Conservation (phyloP, 2,888 invertebrate genomes). For the Nemoura dubitans region DNA sequence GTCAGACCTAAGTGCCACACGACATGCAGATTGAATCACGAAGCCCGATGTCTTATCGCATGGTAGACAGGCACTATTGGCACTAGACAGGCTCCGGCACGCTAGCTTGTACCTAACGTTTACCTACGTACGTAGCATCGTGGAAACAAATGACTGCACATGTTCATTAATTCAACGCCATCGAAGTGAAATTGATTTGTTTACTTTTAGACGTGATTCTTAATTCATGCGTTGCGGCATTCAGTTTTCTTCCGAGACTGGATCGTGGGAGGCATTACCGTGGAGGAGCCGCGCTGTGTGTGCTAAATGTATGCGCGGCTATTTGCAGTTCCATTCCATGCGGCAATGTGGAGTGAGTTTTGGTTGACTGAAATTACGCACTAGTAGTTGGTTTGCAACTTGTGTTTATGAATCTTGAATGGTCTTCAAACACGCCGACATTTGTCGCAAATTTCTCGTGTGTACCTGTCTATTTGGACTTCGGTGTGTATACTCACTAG, state of each 20-base stretch:
- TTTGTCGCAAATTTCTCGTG: not conserved
- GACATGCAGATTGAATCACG: conserved; percentile 7
- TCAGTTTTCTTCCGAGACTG: too few relatives aligned
- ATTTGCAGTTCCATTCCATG: too few relatives aligned
- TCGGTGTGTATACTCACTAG: too few relatives aligned
- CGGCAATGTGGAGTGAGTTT: too few relatives aligned
- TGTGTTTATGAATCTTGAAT: too few relatives aligned
- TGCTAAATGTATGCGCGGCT: too few relatives aligned
- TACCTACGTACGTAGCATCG: not conserved
- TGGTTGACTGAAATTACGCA: too few relatives aligned
- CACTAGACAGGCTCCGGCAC: not conserved
- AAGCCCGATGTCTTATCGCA: not conserved
- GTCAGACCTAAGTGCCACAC: not conserved
- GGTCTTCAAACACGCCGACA: not conserved
- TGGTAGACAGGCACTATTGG: not conserved
- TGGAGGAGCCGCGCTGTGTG: too few relatives aligned
- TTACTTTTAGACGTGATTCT: not conserved
- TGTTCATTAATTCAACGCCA: not conserved
- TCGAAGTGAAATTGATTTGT: not conserved
- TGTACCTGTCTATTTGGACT: too few relatives aligned
- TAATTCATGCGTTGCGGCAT: not conserved
- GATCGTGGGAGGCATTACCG: too few relatives aligned
- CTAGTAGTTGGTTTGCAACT: too few relatives aligned
- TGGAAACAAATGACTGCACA: not conserved
- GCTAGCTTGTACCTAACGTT: not conserved